Percentiles rank a stretch among this genome's conserved stretches.
phyloP scores from a whole-genome alignment of 2,113 vertebrate genomes.

The Semicossyphus pulcher region DNA sequence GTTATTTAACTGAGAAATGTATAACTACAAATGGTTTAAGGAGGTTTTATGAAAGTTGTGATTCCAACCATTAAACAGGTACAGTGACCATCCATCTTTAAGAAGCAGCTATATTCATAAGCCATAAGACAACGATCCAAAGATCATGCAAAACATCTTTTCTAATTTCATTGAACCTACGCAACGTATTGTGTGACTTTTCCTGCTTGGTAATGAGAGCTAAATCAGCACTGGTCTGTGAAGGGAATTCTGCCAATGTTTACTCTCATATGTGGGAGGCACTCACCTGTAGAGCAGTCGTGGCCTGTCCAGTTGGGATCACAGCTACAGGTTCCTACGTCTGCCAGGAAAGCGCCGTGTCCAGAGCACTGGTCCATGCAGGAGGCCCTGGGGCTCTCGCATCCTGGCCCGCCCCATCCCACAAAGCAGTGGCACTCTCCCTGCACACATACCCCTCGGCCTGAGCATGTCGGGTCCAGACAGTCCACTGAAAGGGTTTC shows the following conservation, averaged over 20 bases:
- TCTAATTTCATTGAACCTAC: background rate
- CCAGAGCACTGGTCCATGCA: conserved; percentile 98
- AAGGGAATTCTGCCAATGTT: conserved; percentile 26
- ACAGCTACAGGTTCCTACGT: conserved; percentile 92
- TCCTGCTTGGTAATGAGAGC: conserved; percentile 9
- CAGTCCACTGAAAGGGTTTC: conserved; percentile 90
- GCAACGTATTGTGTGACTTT: background rate
- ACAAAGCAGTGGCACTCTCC: conserved; percentile 97
- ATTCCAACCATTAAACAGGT: background rate
- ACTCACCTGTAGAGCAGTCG: conserved; percentile 93
- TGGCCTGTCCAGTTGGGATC: conserved; percentile 97
- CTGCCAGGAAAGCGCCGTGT: conserved; percentile 91
- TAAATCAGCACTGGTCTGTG: conserved; percentile 3
- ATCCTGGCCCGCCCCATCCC: conserved; percentile 95
- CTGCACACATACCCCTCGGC: conserved; percentile 93
- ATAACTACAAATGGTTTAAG: background rate
- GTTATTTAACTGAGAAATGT: background rate
- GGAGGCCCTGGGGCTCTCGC: conserved; percentile 92
- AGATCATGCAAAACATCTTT: too few species aligned
- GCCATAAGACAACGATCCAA: too few species aligned
- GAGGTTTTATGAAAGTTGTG: background rate
- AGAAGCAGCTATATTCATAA: background rate
- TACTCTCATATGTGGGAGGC: conserved; percentile 29
- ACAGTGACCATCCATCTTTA: background rate
- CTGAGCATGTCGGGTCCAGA: conserved; percentile 95